Conservation (phyloP, 2,113 vertebrate species). For the Ailuropoda melanoleuca region DNA sequence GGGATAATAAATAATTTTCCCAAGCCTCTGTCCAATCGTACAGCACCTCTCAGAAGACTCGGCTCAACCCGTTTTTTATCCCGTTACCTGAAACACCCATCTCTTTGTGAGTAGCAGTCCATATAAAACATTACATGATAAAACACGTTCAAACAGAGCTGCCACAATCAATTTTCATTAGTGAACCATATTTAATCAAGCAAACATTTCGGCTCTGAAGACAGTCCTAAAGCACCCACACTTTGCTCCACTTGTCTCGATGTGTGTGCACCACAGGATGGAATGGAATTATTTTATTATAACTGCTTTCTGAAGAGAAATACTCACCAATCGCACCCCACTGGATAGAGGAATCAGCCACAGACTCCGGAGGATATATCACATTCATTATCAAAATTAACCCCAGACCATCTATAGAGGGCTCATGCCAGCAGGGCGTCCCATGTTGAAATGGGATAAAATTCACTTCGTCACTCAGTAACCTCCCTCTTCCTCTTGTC, state of each 20-base stretch:
- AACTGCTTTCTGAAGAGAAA: constrained; percentile 45
- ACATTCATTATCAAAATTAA: constrained; percentile 13
- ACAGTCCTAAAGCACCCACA: not conserved
- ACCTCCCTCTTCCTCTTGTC: not conserved
- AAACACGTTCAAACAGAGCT: constrained; percentile 53
- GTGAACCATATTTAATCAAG: constrained; percentile 23
- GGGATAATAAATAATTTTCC: not conserved
- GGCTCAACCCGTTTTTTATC: constrained; percentile 3
- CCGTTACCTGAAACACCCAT: constrained; percentile 22
- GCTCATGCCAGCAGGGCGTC: not conserved
- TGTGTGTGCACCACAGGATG: not conserved
- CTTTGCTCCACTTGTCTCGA: not conserved
- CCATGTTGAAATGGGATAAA: not conserved
- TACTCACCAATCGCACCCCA: constrained; percentile 49
- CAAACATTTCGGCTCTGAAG: not conserved
- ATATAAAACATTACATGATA: not conserved
- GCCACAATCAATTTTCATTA: not conserved
- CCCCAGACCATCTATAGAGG: not conserved
- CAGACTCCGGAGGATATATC: constrained; percentile 26
- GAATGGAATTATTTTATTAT: constrained; percentile 33
- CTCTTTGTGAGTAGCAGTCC: not conserved
- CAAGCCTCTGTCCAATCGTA: not conserved
- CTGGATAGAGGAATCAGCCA: not conserved
- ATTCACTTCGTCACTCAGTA: not conserved
- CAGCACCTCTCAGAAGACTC: not conserved